Evolutionary conservation across 2,797 vertebrate genomes (phyloP).

Genomic region (Sebastes miniatus): DNA sequence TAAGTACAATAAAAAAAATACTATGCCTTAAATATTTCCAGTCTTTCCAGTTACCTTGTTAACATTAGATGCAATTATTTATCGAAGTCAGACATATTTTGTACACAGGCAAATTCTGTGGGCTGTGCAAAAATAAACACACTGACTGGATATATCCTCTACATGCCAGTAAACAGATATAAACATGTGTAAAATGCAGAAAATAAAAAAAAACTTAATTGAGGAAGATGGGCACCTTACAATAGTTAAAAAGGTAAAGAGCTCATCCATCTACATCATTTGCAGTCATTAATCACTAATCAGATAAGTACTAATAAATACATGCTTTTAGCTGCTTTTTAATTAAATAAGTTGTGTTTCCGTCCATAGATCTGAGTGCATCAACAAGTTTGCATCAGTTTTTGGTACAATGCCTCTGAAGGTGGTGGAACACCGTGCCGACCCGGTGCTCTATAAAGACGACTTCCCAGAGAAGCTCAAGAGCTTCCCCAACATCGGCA

Average conservation of each 20-base stretch:
- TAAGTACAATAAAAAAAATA: neutral
- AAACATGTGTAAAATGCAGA: neutral
- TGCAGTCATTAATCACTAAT: neutral
- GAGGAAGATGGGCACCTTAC: neutral
- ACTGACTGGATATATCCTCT: neutral
- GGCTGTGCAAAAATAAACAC: neutral
- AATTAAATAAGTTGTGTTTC: neutral
- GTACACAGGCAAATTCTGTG: neutral
- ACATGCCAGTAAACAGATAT: neutral
- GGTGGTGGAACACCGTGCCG: constrained; percentile 96
- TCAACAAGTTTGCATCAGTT: constrained; percentile 98
- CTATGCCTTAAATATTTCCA: neutral
- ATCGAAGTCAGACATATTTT: neutral
- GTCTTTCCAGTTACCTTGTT: neutral
- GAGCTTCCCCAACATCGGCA: constrained; percentile 99
- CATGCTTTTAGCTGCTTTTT: neutral
- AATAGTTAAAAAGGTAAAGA: neutral
- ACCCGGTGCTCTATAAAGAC: constrained; percentile 97
- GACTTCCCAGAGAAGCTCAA: constrained; percentile 99
- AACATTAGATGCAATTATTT: neutral
- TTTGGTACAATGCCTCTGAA: constrained; percentile 98
- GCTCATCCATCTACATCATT: neutral
- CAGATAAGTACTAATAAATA: neutral
- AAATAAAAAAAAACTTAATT: neutral
- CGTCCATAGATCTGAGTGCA: constrained; percentile 91